phyloP scores from a whole-genome alignment of 2,797 vertebrate species.

The Danio choprae region DNA sequence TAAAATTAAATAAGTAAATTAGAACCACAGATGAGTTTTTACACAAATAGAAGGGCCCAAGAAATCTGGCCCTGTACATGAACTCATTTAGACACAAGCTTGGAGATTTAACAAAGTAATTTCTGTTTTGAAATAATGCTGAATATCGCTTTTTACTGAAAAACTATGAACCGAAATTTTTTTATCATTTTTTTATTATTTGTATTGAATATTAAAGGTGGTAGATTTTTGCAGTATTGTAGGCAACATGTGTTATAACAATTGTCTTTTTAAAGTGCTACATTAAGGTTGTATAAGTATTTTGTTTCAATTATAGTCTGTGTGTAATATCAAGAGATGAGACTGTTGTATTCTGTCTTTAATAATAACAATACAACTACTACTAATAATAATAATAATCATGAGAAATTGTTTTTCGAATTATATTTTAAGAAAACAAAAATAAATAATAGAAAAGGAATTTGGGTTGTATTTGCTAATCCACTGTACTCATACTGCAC shows the following conservation, averaged over 20 bases:
- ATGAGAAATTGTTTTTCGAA: not conserved
- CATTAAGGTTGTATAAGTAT: not conserved
- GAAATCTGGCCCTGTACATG: not conserved
- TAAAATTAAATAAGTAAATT: not conserved
- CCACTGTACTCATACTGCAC: too few relatives aligned
- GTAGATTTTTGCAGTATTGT: conserved; percentile 5
- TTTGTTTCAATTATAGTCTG: conserved; percentile 1
- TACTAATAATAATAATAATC: not conserved
- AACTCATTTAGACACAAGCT: not conserved
- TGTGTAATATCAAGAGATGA: not conserved
- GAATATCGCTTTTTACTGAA: not conserved
- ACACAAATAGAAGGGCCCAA: not conserved
- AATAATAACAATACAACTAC: too few relatives aligned
- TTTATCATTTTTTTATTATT: not conserved
- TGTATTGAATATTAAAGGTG: not conserved
- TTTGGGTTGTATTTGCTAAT: too few relatives aligned
- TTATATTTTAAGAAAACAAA: too few relatives aligned
- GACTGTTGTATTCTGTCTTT: not conserved
- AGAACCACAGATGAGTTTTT: not conserved
- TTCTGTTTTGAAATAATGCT: not conserved
- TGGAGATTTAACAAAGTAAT: not conserved
- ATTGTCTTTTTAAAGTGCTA: not conserved
- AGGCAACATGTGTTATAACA: not conserved
- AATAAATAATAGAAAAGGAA: too few relatives aligned
- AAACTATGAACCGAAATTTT: not conserved